Base-by-base conservation (phyloP, 2,888 invertebrate species). In the Argyresthia albistria region DNA sequence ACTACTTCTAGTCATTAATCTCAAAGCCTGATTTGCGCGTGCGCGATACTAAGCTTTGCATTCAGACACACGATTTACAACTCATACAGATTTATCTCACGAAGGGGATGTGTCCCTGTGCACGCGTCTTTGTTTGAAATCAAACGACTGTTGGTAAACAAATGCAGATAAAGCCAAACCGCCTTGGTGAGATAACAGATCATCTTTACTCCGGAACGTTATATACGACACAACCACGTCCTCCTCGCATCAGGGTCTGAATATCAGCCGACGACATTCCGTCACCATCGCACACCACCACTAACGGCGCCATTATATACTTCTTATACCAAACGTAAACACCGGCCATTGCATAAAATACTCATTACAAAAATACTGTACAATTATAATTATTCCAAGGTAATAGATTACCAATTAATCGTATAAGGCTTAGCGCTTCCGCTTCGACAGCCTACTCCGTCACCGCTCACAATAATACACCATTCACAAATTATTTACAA, bases 291-390 rank as follows among this genome's bases (percentile, higher is more conserved):
- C 25, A 46, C 8, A 7, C 35, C 8, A 35, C 35, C 51, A 52
- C 53, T 42, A 46, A 25, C 25, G 6, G 25, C 25, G 25, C 25
- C 25, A 25, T 25, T 25, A 25, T 25, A 25, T 25, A 25, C 25
- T 25, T 25, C 25, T 25, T 25, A 25, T 25, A 25, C 25, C 25
- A 25, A 25, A 25, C 25, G 25, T 25, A 51, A 37, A 43, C 51
- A 51, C 47, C 47, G 25, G 46, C 51, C 35, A 80, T 78, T 79
- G 83, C 82, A 76, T 75, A 76, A 83, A 82, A 84, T 84, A 86
- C 81, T 82, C 77, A 66, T 81, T 84, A 83, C 76, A 84, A 84
- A 84, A 86, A 86, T 86, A 86, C 86, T 84, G 84, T 86, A 86
- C 86, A 86, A 82, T 79, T 82, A 81, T 65, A 76, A 76, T 77